Base-by-base conservation (phyloP, 2,113 vertebrate genomes). In the Polyodon spathula region DNA sequence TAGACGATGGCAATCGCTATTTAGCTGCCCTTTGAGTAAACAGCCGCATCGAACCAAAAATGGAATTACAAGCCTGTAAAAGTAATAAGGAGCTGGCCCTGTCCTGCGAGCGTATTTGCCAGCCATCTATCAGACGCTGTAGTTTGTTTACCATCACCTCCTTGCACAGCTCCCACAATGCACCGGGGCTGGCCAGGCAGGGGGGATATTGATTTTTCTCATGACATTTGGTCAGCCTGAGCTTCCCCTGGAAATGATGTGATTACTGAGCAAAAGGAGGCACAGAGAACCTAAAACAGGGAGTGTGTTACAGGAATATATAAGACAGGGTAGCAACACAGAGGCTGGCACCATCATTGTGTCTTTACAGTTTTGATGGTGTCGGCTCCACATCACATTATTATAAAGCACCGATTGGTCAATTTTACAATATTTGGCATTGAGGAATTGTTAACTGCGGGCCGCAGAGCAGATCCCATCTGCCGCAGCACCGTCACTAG, bases 1-100 rank as follows among this genome's bases (percentile, higher is more conserved):
- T 27, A 27, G 27, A 27, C 27, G 3, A 2, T 27, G 27, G 27
- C 27, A 27, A 27, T 27, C 27, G 27, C 27, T 27, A 27, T 27
- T 27, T 27, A 27, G 27, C 27, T 3, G 27, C 3, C 27, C 2
- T 27, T 27, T 27, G 27, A 27, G 27, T 27, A 27, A 27, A 27
- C 27, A 27, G 27, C 27, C 3, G 27, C 14, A 50, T 10, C 14
- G 9, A 50, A 14, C 48, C 8, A 50, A 50, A 50, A 50, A 50
- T 6, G 58, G 69, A 72, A 65, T 77, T 66, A 69, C 64, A 75
- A 70, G 63, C 51, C 43, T 56, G 55, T 71, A 61, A 14, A 61
- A 10, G 37, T 15, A 74, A 53, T 16, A 46, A 27, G 27, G 3
- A 27, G 2, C 27, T 27, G 27, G 27, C 27, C 27, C 27, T 27